Conservation (phyloP, 2,888 invertebrate species). For the Drosophila setosimentum region DNA sequence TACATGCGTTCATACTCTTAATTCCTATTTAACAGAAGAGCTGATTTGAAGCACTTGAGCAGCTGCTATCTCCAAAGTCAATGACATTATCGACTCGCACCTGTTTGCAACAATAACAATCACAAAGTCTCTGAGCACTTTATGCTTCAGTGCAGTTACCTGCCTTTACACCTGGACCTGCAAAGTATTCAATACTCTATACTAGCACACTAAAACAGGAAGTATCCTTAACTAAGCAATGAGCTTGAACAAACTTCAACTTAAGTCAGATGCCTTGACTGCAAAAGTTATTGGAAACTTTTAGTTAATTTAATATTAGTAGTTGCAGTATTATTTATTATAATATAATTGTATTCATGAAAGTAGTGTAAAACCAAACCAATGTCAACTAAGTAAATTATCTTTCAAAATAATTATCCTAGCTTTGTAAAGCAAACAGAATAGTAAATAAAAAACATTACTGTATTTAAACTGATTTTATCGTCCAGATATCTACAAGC, state of each 20-base stretch:
- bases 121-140: background rate
- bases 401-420: background rate
- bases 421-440: too few relatives aligned
- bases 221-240: background rate
- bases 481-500: background rate
- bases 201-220: conserved; percentile 7
- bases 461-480: background rate
- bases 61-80: conserved; percentile 26
- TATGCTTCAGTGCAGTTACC: conserved; percentile 11
- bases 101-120: conserved; percentile 3
- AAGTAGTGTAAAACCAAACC: background rate
- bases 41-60: conserved; percentile 6
- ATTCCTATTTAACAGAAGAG: conserved; percentile 18
- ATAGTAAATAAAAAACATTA: background rate
- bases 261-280: background rate
- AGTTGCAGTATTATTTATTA: background rate
- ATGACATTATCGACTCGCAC: conserved; percentile 25
- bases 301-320: background rate
- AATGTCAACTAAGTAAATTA: background rate
- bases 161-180: conserved; percentile 19
- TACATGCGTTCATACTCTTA: conserved; percentile 14
- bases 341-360: background rate
- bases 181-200: background rate
- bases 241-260: too few relatives aligned
- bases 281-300: background rate